phyloP scores from a whole-genome alignment of 2,113 vertebrate genomes.

The Apodemus sylvaticus region DNA sequence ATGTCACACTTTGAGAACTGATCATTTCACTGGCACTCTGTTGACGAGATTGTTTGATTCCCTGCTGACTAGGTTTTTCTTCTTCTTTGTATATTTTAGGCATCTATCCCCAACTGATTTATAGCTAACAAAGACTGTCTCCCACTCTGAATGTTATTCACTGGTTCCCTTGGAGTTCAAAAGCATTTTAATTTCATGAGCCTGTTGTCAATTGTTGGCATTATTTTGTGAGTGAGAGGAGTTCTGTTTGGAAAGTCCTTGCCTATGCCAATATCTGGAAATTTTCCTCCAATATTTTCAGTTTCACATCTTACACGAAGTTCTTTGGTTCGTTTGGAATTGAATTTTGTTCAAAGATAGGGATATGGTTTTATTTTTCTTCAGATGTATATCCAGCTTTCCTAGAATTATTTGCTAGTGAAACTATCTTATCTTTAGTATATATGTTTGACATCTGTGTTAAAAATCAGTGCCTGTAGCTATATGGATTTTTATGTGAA shows the following conservation, averaged over 20 bases:
- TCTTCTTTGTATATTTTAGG: not conserved
- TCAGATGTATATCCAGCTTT: not conserved
- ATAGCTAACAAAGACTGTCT: not conserved
- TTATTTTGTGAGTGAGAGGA: not conserved
- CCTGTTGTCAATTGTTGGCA: not conserved
- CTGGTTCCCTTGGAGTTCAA: not conserved
- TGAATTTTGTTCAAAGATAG: not conserved
- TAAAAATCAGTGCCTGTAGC: not conserved
- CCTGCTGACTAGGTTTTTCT: not conserved
- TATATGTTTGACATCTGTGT: not conserved
- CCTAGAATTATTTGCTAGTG: not conserved
- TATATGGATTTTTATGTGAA: not conserved
- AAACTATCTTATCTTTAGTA: not conserved
- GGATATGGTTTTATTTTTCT: not conserved
- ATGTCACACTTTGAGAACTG: not conserved
- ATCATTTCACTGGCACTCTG: not conserved
- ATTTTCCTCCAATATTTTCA: not conserved
- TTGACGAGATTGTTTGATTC: not conserved
- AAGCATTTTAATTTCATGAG: not conserved
- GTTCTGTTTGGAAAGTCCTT: not conserved
- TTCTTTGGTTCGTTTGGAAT: not conserved
- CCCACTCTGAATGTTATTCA: too few species aligned
- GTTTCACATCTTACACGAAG: not conserved
- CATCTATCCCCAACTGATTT: not conserved
- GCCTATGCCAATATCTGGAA: not conserved